These are phyloP conservation scores for Megalurothrips usitatus DNA, from an alignment of 2,888 invertebrate genomes.

Conservation along the genomic window DNA sequence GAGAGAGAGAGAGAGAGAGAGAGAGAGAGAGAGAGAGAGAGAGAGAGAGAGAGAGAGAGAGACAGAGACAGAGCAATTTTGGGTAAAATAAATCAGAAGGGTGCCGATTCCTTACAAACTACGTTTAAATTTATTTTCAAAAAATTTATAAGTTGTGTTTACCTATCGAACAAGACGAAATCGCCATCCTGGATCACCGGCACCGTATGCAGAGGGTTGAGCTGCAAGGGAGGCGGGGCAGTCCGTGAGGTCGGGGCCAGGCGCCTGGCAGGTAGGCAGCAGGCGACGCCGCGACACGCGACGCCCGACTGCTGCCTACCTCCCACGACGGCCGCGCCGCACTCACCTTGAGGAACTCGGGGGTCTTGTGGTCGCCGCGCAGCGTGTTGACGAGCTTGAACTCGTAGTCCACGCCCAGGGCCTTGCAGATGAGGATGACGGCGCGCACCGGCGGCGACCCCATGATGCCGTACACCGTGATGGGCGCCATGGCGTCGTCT, in stretches of 20 bases:
- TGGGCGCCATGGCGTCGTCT: not conserved
- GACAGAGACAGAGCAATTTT: too few species aligned
- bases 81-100: too few species aligned
- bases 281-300: not conserved
- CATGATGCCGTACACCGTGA: conserved; percentile 2
- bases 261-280: not conserved
- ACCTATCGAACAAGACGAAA: not conserved
- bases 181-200: conserved; percentile 10
- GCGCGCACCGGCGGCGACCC: not conserved
- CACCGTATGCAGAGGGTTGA: not conserved
- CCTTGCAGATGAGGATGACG: not conserved
- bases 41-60: too few species aligned
- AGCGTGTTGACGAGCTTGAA: conserved; percentile 13
- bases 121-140: too few species aligned
- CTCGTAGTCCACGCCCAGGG: conserved; percentile 1
- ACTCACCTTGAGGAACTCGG: not conserved
- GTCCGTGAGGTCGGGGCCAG: not conserved
- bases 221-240: not conserved
- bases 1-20: too few species aligned
- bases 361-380: conserved; percentile 24
- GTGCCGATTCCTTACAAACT: too few species aligned
- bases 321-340: too few species aligned
- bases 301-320: too few species aligned
- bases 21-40: too few species aligned
- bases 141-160: too few species aligned